phyloP scores from a whole-genome alignment of 2,113 vertebrate species.

The Melanocharis versteri region DNA sequence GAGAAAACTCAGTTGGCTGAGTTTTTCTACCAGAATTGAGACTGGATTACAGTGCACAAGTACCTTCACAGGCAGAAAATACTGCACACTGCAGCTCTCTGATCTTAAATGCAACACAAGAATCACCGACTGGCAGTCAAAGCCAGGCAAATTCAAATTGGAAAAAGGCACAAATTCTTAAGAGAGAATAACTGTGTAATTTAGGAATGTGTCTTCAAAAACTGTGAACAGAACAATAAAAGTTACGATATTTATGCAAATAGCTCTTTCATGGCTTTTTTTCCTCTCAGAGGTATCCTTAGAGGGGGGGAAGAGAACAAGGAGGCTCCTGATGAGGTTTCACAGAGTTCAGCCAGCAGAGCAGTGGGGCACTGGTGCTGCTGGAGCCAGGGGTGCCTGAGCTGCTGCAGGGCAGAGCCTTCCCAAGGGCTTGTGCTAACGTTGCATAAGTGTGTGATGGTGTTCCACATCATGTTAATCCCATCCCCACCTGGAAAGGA shows the following conservation, averaged over 20 bases:
- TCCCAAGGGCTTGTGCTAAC: not conserved
- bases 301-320: not conserved
- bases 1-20: not conserved
- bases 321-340: not conserved
- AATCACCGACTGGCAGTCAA: not conserved
- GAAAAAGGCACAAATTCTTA: slow-evolving; percentile 17
- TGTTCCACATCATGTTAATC: not conserved
- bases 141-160: slow-evolving; percentile 29
- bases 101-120: not conserved
- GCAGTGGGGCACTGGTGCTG: not conserved
- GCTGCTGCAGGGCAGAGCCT: not conserved
- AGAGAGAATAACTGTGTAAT: slow-evolving; percentile 18
- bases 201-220: slow-evolving; percentile 46
- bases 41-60: not conserved
- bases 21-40: not conserved
- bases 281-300: not conserved
- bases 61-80: not conserved
- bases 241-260: slow-evolving; percentile 50
- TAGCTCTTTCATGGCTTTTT: not conserved
- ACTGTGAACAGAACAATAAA: slow-evolving; percentile 52
- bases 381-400: not conserved
- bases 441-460: fast-evolving
- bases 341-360: not conserved
- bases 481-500: not conserved
- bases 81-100: not conserved